These are phyloP conservation scores for Chamaetylas fuelleborni DNA, from an alignment of 2,113 vertebrate species.

Conservation along the genomic window DNA sequence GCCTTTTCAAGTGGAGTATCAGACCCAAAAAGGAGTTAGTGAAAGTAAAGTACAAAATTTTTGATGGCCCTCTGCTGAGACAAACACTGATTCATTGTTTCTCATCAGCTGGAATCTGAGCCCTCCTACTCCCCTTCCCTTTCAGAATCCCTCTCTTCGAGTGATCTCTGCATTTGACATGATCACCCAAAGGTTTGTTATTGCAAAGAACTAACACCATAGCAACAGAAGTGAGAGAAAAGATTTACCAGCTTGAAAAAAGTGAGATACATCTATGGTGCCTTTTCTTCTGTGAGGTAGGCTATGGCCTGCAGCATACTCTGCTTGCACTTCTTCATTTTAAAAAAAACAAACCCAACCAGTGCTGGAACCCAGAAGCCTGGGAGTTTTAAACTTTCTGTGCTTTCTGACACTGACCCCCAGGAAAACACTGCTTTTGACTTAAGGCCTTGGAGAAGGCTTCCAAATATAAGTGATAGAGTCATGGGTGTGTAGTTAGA, in stretches of 20 bases:
- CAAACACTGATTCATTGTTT: conserved; percentile 55
- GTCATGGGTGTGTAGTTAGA: too few relatives aligned
- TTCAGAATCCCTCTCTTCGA: conserved; percentile 27
- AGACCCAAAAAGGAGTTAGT: background rate
- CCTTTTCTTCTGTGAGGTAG: background rate
- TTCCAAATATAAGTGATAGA: too few relatives aligned
- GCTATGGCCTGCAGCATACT: background rate
- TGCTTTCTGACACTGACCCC: too few relatives aligned
- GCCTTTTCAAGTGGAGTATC: conserved; percentile 17
- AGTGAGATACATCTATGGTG: background rate
- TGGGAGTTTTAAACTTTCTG: too few relatives aligned
- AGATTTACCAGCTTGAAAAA: background rate
- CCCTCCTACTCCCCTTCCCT: conserved; percentile 41
- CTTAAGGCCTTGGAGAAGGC: too few relatives aligned
- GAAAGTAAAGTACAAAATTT: conserved; percentile 25
- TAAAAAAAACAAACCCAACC: background rate
- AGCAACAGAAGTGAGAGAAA: conserved; percentile 40
- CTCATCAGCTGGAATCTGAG: conserved; percentile 46
- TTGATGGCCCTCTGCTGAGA: conserved; percentile 20
- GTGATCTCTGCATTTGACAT: conserved; percentile 24
- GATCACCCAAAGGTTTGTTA: conserved; percentile 49
- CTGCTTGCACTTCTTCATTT: background rate
- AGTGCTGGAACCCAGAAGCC: too few relatives aligned
- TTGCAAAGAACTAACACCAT: conserved; percentile 32
- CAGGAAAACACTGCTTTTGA: too few relatives aligned